Evolutionary conservation across 1,140 invertebrate species (phyloP).

Genomic region (Druon quercuslanigerum): DNA sequence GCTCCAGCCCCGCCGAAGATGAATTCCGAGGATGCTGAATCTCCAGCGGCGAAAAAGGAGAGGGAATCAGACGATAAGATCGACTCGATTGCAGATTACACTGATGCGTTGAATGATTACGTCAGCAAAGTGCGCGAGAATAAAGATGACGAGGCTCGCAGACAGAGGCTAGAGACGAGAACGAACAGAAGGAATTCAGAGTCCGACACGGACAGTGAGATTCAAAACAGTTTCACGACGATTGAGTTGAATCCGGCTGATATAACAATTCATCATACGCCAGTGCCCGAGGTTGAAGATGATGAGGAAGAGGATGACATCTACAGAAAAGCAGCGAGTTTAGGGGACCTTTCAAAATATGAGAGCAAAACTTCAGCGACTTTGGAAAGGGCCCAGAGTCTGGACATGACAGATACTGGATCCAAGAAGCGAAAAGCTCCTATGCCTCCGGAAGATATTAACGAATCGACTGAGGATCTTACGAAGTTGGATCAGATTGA

Average conservation of each 20-base stretch:
- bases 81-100: conserved; percentile 62
- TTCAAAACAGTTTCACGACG: conserved; percentile 74
- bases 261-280: conserved; percentile 84
- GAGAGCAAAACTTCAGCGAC: conserved; percentile 79
- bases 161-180: conserved; percentile 51
- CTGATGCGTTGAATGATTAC: conserved; percentile 56
- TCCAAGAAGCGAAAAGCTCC: conserved; percentile 83
- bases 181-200: conserved; percentile 72
- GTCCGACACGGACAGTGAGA: conserved; percentile 74
- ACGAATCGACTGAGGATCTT: conserved; percentile 79
- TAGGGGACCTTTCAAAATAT: conserved; percentile 87
- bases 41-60: conserved; percentile 37
- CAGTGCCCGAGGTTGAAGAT: conserved; percentile 75
- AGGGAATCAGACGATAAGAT: conserved; percentile 54
- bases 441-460: conserved; percentile 75
- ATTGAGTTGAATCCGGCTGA: conserved; percentile 85
- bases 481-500: conserved; percentile 80
- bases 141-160: conserved; percentile 49
- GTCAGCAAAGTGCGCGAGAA: conserved; percentile 55
- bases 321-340: conserved; percentile 86
- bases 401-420: conserved; percentile 84
- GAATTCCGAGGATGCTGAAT: conserved; percentile 29
- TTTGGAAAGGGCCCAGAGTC: conserved; percentile 87
- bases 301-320: conserved; percentile 77
- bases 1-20: conserved; percentile 80